Evolutionary conservation across 2,113 vertebrate genomes (phyloP).

Genomic region (Ginglymostoma cirratum): DNA sequence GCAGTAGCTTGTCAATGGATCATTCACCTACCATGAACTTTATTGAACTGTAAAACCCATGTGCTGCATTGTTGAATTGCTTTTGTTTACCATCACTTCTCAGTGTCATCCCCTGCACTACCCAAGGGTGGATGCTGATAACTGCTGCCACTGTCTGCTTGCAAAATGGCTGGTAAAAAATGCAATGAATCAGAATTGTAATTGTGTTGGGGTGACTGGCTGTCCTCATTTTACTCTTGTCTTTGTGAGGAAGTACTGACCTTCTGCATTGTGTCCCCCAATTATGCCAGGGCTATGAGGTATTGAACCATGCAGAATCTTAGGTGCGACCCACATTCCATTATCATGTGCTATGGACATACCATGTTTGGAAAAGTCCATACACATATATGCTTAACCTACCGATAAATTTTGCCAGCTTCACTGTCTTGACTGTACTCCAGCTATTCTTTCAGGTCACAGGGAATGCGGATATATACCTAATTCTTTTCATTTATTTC

Average conservation of each 20-base stretch:
- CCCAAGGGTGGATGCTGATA: not conserved
- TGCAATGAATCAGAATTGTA: not conserved
- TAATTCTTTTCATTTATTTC: not conserved
- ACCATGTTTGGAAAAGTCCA: not conserved
- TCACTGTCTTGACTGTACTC: not conserved
- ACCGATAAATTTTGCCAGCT: not conserved
- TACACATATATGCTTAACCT: not conserved
- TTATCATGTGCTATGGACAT: not conserved
- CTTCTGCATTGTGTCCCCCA: not conserved
- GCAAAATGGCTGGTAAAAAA: not conserved
- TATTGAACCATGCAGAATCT: not conserved
- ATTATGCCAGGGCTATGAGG: not conserved
- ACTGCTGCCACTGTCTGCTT: not conserved
- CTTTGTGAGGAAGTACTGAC: not conserved
- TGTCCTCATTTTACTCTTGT: not conserved
- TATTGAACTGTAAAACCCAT: not conserved
- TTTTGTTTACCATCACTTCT: not conserved
- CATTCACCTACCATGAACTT: not conserved
- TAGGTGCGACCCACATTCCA: not conserved
- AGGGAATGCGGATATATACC: not conserved
- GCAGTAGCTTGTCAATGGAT: not conserved
- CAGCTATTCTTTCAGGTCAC: not conserved
- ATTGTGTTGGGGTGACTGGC: not conserved
- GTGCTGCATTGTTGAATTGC: not conserved
- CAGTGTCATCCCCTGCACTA: not conserved